A percentile compares a stretch with the other conserved stretches of the same genome.
Conservation (phyloP, 2,113 vertebrate species). For the Macroglossus sobrinus region DNA sequence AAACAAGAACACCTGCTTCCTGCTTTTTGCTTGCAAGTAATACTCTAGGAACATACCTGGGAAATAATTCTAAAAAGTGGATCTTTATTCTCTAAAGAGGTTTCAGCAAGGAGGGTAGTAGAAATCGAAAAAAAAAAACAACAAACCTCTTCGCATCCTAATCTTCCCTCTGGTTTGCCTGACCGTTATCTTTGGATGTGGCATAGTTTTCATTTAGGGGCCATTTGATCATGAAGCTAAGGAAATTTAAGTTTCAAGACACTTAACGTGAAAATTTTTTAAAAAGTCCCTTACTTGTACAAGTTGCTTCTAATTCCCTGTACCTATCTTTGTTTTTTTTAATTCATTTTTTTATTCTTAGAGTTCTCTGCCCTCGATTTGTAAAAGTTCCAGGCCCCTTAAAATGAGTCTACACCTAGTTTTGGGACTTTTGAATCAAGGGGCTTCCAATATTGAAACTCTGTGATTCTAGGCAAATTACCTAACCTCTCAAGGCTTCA, state of each 20-base stretch:
- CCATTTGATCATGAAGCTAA: background rate
- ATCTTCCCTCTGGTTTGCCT: background rate
- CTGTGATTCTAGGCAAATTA: background rate
- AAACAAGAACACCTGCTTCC: background rate
- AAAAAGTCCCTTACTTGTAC: no score
- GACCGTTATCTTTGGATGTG: background rate
- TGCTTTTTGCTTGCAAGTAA: background rate
- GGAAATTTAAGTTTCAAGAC: background rate
- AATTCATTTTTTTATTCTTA: background rate
- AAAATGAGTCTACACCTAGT: background rate
- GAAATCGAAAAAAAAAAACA: background rate
- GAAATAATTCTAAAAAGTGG: background rate
- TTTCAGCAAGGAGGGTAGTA: background rate
- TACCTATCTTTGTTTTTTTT: background rate
- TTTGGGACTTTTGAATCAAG: background rate
- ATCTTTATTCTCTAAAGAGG: background rate
- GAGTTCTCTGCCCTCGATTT: background rate
- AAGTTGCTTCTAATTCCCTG: background rate
- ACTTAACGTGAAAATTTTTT: no score
- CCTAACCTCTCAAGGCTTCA: background rate
- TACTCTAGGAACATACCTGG: background rate
- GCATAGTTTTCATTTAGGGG: background rate
- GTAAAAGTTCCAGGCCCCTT: background rate
- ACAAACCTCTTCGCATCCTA: background rate
- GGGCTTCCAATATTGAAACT: background rate